Conservation (phyloP, 2,797 vertebrate species). For the Babyrousa celebensis region DNA sequence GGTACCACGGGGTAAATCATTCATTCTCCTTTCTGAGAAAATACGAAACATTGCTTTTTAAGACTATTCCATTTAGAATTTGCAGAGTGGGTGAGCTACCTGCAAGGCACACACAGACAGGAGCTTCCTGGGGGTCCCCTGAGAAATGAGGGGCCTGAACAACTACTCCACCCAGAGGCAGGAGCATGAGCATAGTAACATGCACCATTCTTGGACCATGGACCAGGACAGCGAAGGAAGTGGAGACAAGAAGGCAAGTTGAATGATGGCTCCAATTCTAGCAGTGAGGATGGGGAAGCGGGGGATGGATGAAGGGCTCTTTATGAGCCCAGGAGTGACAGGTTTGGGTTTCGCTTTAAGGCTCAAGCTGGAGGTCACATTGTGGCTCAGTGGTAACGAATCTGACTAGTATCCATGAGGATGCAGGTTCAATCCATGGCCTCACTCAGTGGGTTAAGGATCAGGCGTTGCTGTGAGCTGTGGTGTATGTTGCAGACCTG, state of each 20-base stretch:
- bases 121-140: not conserved
- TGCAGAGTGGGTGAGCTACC: not conserved
- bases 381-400: too few species aligned
- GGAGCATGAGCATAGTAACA: not conserved
- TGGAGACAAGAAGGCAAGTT: too few species aligned
- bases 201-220: not conserved
- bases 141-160: not conserved
- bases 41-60: not conserved
- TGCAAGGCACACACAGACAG: not conserved
- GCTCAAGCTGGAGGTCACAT: not conserved
- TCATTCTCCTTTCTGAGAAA: not conserved
- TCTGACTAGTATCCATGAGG: too few species aligned
- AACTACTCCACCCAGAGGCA: not conserved
- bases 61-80: not conserved
- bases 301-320: not conserved
- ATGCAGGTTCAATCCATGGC: too few species aligned
- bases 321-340: not conserved
- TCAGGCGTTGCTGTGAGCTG: too few species aligned
- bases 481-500: too few species aligned
- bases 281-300: too few species aligned
- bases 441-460: too few species aligned
- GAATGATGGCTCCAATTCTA: not conserved
- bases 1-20: not conserved
- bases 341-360: not conserved
- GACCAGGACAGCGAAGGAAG: not conserved